A percentile compares a stretch with the other conserved stretches of the same genome.
Conservation (phyloP, 2,797 vertebrate genomes). For the Anas georgica region DNA sequence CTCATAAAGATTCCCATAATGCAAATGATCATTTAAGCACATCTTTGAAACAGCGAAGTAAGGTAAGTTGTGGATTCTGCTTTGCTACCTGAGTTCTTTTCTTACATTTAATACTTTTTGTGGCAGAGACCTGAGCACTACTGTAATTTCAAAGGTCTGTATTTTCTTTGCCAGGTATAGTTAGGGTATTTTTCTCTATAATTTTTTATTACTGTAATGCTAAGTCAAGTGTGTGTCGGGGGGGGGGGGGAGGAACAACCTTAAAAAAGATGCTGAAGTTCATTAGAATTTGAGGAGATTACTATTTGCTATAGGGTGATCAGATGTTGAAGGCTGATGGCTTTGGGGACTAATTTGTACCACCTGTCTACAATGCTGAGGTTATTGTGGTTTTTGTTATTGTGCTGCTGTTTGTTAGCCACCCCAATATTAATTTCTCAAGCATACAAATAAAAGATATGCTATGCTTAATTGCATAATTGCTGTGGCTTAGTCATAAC, state of each 20-base stretch:
- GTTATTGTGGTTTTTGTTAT: not conserved
- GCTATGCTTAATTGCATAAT: constrained; percentile 21
- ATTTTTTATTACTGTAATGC: not conserved
- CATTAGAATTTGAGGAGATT: not conserved
- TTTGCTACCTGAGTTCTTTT: not conserved
- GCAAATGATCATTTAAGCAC: not conserved
- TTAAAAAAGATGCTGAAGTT: not conserved
- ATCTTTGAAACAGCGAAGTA: constrained; percentile 26
- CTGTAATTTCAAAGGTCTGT: not conserved
- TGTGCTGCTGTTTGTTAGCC: not conserved
- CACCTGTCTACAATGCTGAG: not conserved
- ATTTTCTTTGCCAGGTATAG: not conserved
- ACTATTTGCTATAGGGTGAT: not conserved
- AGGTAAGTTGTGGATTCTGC: constrained; percentile 43
- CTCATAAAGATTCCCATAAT: not conserved
- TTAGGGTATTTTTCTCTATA: not conserved
- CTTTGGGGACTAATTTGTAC: not conserved
- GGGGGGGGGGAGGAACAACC: not conserved
- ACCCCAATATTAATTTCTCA: constrained; percentile 9
- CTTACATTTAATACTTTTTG: not conserved
- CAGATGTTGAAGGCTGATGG: not conserved
- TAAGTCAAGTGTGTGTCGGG: not conserved
- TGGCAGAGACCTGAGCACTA: not conserved
- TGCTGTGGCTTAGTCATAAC: constrained; percentile 18
- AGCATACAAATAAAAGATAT: constrained; percentile 3